These are phyloP conservation scores for Kryptolebias marmoratus DNA, from an alignment of 2,113 vertebrate genomes.

Conservation along the genomic window DNA sequence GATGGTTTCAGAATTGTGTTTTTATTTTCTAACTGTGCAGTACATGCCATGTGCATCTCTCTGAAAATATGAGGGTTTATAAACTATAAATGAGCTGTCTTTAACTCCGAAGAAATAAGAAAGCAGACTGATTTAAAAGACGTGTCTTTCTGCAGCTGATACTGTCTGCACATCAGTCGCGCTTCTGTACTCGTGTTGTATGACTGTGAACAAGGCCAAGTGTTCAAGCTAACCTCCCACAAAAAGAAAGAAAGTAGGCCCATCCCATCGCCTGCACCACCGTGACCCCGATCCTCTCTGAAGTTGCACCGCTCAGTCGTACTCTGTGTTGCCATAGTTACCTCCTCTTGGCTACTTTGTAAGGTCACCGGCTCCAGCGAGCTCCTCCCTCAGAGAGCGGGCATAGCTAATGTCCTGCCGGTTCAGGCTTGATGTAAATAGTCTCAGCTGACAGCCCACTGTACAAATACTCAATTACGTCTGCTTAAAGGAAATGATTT, in stretches of 20 bases:
- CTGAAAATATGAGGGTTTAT: constrained; percentile 73
- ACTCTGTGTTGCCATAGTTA: constrained; percentile 89
- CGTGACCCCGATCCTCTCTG: constrained; percentile 56
- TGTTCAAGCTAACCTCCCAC: constrained; percentile 29
- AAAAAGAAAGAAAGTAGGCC: constrained; percentile 47
- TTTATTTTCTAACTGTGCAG: constrained; percentile 39
- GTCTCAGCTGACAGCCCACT: constrained; percentile 91
- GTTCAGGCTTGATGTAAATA: constrained; percentile 91
- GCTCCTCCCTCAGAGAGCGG: constrained; percentile 85
- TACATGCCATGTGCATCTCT: constrained; percentile 51
- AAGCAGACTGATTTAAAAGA: constrained; percentile 72
- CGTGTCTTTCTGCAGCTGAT: constrained; percentile 60
- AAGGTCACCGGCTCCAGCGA: constrained; percentile 88
- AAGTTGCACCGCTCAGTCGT: constrained; percentile 72
- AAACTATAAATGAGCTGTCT: constrained; percentile 71
- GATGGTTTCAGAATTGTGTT: constrained; percentile 15
- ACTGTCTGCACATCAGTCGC: constrained; percentile 55
- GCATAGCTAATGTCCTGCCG: constrained; percentile 92
- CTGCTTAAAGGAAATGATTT: constrained; percentile 98
- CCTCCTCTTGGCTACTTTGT: constrained; percentile 87
- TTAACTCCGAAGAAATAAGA: constrained; percentile 65
- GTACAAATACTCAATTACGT: constrained; percentile 96
- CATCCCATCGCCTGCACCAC: constrained; percentile 45
- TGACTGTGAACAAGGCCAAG: constrained; percentile 54
- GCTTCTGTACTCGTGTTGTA: constrained; percentile 42